phyloP scores from a whole-genome alignment of 92 coral and sea anemone genomes.

The Bergia sp. region DNA sequence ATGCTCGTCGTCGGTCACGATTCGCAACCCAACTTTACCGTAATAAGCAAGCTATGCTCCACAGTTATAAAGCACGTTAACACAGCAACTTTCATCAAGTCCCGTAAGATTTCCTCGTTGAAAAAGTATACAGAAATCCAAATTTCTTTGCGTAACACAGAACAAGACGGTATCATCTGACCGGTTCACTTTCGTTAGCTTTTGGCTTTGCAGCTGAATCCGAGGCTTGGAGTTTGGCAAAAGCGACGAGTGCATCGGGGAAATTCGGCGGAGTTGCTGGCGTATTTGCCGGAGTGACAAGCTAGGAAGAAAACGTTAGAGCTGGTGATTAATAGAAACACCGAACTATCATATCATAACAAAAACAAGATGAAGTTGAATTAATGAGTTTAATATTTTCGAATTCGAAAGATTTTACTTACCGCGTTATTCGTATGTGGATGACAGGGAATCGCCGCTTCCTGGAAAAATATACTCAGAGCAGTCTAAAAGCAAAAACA shows the following conservation, averaged over 20 bases:
- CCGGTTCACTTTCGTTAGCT: constrained; percentile 79
- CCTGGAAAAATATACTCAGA: constrained; percentile 96
- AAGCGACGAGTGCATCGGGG: constrained; percentile 94
- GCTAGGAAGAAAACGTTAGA: constrained; percentile 66
- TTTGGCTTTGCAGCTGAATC: constrained; percentile 78
- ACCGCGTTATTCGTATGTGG: constrained; percentile 89
- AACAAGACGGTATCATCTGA: constrained; percentile 66
- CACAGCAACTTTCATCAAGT: constrained; percentile 42
- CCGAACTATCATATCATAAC: constrained; percentile 60
- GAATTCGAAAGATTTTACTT: constrained; percentile 51
- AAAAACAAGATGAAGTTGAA: constrained; percentile 59
- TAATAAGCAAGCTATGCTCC: constrained; percentile 30
- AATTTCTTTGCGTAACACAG: constrained; percentile 24
- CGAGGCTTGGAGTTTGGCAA: constrained; percentile 92
- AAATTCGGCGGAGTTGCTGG: constrained; percentile 99
- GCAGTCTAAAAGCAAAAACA: constrained; percentile 80
- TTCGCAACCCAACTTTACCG: constrained; percentile 20
- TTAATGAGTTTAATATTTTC: constrained; percentile 37
- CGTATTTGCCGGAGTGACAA: constrained; percentile 99
- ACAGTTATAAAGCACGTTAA: constrained; percentile 30
- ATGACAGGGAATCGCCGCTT: constrained; percentile 98
- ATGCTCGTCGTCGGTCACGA: constrained; percentile 28
- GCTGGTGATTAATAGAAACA: neutral
- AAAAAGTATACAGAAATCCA: constrained; percentile 45
- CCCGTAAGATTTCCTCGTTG: constrained; percentile 37